Evolutionary conservation across 2,797 vertebrate species (phyloP).

Genomic region (Gymnoscopelus microlampas): DNA sequence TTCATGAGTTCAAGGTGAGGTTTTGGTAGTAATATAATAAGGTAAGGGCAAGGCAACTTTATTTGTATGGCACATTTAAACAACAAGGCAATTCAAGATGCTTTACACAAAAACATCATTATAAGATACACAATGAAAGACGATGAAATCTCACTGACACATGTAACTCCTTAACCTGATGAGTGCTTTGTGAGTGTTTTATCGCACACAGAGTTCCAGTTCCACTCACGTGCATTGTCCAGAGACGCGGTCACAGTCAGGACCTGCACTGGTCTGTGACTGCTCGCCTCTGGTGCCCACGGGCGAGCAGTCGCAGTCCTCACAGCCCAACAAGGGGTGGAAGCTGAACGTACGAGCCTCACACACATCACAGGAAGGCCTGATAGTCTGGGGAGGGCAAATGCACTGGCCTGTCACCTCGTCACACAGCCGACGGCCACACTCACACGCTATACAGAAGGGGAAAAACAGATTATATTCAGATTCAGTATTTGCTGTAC

Average conservation of each 20-base stretch:
- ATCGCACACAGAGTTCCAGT: constrained; percentile 3
- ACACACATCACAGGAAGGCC: constrained; percentile 87
- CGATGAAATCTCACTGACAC: not conserved
- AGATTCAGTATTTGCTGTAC: too few species aligned
- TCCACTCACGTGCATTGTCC: constrained; percentile 91
- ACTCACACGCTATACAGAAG: constrained; percentile 82
- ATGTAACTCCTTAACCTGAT: not conserved
- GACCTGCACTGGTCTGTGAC: constrained; percentile 27
- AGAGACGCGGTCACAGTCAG: constrained; percentile 80
- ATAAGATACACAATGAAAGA: too few species aligned
- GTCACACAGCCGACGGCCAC: constrained; percentile 88
- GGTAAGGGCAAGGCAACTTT: too few species aligned
- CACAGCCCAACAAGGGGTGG: constrained; percentile 89
- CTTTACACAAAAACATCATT: too few species aligned
- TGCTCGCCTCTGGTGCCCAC: constrained; percentile 64
- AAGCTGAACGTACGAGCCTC: constrained; percentile 86
- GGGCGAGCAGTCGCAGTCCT: constrained; percentile 88
- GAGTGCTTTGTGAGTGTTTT: not conserved
- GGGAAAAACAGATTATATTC: not conserved
- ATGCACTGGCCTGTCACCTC: constrained; percentile 88
- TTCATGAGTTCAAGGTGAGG: too few species aligned
- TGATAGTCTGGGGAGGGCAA: constrained; percentile 89
- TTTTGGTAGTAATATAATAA: too few species aligned
- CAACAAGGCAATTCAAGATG: too few species aligned
- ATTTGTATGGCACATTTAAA: too few species aligned